Base-by-base conservation (phyloP, 1,140 invertebrate species). In the Drosophila nebulosa region DNA sequence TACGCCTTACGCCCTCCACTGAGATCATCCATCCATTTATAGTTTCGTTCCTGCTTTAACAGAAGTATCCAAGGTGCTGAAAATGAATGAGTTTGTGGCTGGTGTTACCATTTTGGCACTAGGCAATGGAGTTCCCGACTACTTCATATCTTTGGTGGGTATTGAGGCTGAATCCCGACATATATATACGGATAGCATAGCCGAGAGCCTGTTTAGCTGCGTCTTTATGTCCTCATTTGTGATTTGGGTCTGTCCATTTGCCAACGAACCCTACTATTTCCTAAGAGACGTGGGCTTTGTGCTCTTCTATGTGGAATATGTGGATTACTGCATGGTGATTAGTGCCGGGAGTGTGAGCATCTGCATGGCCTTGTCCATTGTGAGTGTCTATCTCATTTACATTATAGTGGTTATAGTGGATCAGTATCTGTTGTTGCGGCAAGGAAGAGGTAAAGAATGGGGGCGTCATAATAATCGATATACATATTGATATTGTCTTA, bases 61-160 rank as follows among this genome's bases (percentile, higher is more conserved):
- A 32, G 92, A 94, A 3, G 95, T 96, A 42, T 93, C 95, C 1
- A 91, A 92, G 56, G 92, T 93, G 10, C 81, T 96, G 53, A 92
- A 92, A 50, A 90, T 96, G 39, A 95, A 94, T 63, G 94, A 96
- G 73, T 96, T 94, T 90, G 92, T 96, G 70, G 96, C 96, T 14
- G 96, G 96, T 14, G 94, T 96, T 9, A 96, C 95, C 27, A 93
- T 96, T 66, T 86, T 96, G 75, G 95, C 96, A 0, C 95, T 96
- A 89, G 96, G 96, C 30, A 96, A 96, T 91, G 95, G 95, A 46
- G 94, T 95, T 2, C 94, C 95, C 5, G 95, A 96, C 90, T 93
- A 96, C 46, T 96, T 96, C 85, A 94, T 94, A 30, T 93, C 57
- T 4, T 26, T 72, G 4, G 14, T 42, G 1, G 30, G 27, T 4